Percentiles rank a stretch among this genome's conserved stretches.
Evolutionary conservation across 1,140 invertebrate species (phyloP).

Genomic region (Rhopalosiphum padi): DNA sequence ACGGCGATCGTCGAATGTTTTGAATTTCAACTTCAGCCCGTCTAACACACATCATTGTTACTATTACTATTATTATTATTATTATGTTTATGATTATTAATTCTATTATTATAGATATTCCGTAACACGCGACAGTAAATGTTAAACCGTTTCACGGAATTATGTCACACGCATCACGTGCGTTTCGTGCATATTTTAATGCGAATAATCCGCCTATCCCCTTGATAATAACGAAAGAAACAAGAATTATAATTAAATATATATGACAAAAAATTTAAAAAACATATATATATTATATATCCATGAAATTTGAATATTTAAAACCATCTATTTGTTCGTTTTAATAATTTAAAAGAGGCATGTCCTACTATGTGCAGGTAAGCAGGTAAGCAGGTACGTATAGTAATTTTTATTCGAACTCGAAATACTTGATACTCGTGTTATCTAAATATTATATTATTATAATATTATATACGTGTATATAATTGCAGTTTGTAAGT

Average conservation of each 20-base stretch:
- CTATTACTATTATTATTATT: neutral
- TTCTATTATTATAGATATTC: neutral
- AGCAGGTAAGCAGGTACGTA: neutral
- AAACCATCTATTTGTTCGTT: neutral
- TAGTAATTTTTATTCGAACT: neutral
- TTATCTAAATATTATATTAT: neutral
- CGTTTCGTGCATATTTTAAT: neutral
- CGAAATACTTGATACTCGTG: neutral
- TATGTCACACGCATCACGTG: neutral
- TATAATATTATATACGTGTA: neutral
- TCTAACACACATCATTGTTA: neutral
- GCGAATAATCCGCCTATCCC: neutral
- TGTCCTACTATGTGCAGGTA: neutral
- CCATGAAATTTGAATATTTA: neutral
- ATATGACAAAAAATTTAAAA: neutral
- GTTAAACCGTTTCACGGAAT: neutral
- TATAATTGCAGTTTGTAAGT: neutral
- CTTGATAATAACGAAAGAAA: neutral
- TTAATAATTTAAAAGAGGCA: neutral
- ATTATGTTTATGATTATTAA: too few relatives aligned
- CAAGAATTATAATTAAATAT: constrained; percentile 9
- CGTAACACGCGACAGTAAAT: neutral
- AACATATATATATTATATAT: neutral
- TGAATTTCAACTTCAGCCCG: neutral
- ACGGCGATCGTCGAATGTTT: neutral